Evolutionary conservation across 2,797 vertebrate species (phyloP), one percentile per base, ranked within the genome.

Genomic region (Spinibarbus caldwelli): DNA sequence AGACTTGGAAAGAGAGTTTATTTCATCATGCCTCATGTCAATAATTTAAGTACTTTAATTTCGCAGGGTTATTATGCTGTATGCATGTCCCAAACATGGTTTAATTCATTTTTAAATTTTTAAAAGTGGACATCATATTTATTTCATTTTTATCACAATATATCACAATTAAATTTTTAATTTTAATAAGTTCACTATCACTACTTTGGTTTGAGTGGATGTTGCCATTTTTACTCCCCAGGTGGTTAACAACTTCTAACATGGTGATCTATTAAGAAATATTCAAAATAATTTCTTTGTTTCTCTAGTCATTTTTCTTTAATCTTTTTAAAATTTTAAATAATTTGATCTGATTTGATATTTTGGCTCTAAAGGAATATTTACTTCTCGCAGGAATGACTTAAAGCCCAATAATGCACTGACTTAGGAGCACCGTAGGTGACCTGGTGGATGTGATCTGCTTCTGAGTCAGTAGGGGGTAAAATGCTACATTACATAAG

Each of bases 401-500:
- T 15, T 64, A 11, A 57, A 34, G 17, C 17, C 11, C 10, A 38
- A 57, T 41, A 31, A 29, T 41, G 41, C 17, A 26, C 12, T 36
- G 29, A 47, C 68, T 73, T 47, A 62, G 34, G 21, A 64, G 43
- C 8, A 36, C 26, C 8, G 7, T 4, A 47, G 38, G 36, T 78
- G 41, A 77, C 45, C 72, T 67, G 72, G 14, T 78, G 29, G 49
- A 45, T 76, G 26, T 71, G 49, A 45, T 57, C 66, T 26, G n/a
- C 31, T 71, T 82, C 34, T 79, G 59, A 38, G 66, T 71, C 52
- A 49, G 12, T 79, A 8, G 2, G 73, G 52, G 29, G 64, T 36
- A 70, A 84, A 78, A 79, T 78, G 47, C 49, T 49, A 36, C 49
- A 78, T 84, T 71, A 62, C 83, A 70, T 70, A 78, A 84, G 47